These are phyloP conservation scores for Meleagris gallopavo DNA, from an alignment of 2,113 vertebrate genomes.

Conservation along the genomic window DNA sequence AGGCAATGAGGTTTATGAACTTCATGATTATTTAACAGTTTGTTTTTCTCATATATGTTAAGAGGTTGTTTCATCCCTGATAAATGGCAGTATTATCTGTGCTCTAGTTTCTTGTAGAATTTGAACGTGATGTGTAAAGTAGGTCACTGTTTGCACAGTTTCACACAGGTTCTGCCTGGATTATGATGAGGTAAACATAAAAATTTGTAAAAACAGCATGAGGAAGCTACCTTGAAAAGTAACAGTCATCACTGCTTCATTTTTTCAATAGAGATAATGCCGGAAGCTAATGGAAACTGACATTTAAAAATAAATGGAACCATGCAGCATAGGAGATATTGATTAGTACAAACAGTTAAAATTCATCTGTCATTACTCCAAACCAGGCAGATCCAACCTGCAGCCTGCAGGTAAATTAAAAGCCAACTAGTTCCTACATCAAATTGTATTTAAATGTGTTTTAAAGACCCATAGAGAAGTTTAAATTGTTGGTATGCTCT, in stretches of 20 bases:
- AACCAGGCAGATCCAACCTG: too few relatives aligned
- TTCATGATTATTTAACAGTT: slow-evolving; percentile 1
- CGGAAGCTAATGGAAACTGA: not conserved
- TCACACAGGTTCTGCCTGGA: not conserved
- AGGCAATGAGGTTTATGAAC: not conserved
- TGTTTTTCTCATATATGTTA: not conserved
- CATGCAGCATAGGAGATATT: not conserved
- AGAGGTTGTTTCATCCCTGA: not conserved
- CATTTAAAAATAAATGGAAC: not conserved
- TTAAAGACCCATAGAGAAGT: not conserved
- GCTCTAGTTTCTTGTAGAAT: not conserved
- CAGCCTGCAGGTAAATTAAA: not conserved
- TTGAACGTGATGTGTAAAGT: not conserved
- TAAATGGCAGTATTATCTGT: not conserved
- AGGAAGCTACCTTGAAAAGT: not conserved
- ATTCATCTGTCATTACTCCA: not conserved
- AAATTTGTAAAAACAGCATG: not conserved
- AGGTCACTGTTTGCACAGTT: not conserved
- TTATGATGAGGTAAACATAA: not conserved
- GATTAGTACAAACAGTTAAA: not conserved
- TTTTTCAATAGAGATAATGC: not conserved
- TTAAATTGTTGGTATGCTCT: not conserved
- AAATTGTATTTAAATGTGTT: not conserved
- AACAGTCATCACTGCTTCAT: not conserved
- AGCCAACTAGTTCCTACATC: not conserved